A percentile compares a stretch with the other conserved stretches of the same genome.
Conservation (phyloP, 2,113 vertebrate genomes). For the Pagrus major region DNA sequence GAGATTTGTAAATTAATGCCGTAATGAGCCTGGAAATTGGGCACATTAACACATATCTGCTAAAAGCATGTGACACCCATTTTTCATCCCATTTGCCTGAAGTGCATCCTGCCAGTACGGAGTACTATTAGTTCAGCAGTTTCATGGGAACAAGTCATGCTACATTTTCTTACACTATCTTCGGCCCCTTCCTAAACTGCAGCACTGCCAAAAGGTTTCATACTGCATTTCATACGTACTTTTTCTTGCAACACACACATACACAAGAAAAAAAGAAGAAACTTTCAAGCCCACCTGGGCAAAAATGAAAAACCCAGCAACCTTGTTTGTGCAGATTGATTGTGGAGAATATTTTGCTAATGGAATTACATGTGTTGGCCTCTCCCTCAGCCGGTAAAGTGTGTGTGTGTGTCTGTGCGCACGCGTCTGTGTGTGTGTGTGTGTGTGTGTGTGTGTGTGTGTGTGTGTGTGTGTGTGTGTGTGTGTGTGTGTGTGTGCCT, state of each 20-base stretch:
- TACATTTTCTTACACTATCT: slow-evolving; percentile 39
- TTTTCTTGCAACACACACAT: slow-evolving; percentile 16
- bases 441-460: slow-evolving; percentile 39
- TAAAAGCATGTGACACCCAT: slow-evolving; percentile 79
- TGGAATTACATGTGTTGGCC: slow-evolving; percentile 61
- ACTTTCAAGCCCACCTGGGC: slow-evolving; percentile 3
- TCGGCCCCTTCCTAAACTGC: slow-evolving; percentile 12
- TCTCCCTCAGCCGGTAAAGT: slow-evolving; percentile 5
- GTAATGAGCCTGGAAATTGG: slow-evolving; percentile 81
- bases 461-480: slow-evolving; percentile 34
- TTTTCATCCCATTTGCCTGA: slow-evolving; percentile 77
- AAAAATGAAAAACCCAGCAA: slow-evolving; percentile 51
- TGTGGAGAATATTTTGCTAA: slow-evolving; percentile 57
- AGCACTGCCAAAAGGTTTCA: slow-evolving; percentile 33
- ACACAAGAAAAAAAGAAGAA: neutral
- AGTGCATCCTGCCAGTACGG: slow-evolving; percentile 58
- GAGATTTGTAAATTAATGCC: slow-evolving; percentile 76
- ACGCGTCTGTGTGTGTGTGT: slow-evolving; percentile 38
- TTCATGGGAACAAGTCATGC: slow-evolving; percentile 35
- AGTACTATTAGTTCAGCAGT: slow-evolving; percentile 53
- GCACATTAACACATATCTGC: slow-evolving; percentile 77
- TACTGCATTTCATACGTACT: neutral
- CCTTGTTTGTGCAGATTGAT: slow-evolving; percentile 65
- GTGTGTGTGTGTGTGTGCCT: slow-evolving; percentile 51
- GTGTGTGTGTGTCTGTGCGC: slow-evolving; percentile 40